Evolutionary conservation across 2,888 invertebrate genomes (phyloP).

Genomic region (Epinotia ramella): DNA sequence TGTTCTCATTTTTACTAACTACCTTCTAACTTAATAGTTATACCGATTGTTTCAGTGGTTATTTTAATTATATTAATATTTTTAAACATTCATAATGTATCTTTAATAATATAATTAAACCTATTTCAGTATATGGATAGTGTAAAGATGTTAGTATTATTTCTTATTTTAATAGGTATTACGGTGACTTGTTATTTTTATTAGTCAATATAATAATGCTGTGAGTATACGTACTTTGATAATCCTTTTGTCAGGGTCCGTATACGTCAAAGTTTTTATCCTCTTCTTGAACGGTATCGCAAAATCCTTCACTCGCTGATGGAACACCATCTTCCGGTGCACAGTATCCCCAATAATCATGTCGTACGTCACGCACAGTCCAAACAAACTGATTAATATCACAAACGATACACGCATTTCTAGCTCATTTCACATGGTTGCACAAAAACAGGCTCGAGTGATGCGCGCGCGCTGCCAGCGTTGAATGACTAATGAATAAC

Average conservation of each 20-base stretch:
- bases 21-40: neutral
- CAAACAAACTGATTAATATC: constrained; percentile 56
- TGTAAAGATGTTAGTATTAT: neutral
- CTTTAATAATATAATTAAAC: neutral
- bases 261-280: constrained; percentile 70
- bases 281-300: constrained; percentile 81
- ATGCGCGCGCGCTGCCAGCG: constrained; percentile 50
- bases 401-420: constrained; percentile 69
- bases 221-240: constrained; percentile 66
- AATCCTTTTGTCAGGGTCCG: constrained; percentile 73
- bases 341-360: constrained; percentile 80
- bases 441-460: constrained; percentile 49
- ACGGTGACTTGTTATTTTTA: neutral
- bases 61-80: neutral
- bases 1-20: constrained; percentile 2
- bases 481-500: constrained; percentile 55
- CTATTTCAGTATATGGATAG: neutral
- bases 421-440: constrained; percentile 54
- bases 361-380: constrained; percentile 67
- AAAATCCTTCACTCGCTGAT: constrained; percentile 78
- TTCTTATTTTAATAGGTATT: neutral
- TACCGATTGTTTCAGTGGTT: neutral
- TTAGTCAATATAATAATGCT: neutral
- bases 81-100: neutral
- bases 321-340: constrained; percentile 81